These are phyloP conservation scores for Amblyteles armatorius DNA, from an alignment of 2,888 invertebrate species.

Conservation along the genomic window DNA sequence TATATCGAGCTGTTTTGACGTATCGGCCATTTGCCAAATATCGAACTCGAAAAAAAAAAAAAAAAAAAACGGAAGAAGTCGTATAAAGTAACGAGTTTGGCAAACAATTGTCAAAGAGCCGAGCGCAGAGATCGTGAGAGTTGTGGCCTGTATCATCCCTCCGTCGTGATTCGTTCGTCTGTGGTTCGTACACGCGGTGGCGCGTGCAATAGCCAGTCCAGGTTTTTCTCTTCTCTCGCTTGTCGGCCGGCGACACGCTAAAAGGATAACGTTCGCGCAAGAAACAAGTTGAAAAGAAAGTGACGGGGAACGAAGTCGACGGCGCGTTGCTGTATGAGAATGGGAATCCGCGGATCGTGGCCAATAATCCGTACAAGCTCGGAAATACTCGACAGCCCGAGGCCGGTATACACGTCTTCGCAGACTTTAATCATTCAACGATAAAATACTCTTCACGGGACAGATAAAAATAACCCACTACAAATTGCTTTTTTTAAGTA, in stretches of 20 bases:
- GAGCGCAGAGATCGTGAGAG: constrained; percentile 48
- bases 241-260: constrained; percentile 46
- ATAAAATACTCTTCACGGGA: constrained; percentile 17
- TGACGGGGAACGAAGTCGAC: constrained; percentile 46
- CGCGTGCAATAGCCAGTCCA: constrained; percentile 43
- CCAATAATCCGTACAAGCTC: constrained; percentile 47
- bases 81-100: constrained; percentile 18
- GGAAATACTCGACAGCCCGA: constrained; percentile 33
- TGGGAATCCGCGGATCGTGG: constrained; percentile 36
- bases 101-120: constrained; percentile 40
- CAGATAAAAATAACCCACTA: not conserved
- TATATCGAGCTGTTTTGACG: not conserved
- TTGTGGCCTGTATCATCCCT: constrained; percentile 36
- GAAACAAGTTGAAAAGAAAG: constrained; percentile 54
- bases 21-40: not conserved
- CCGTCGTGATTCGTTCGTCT: constrained; percentile 59
- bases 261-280: constrained; percentile 58
- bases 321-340: constrained; percentile 23
- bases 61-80: not conserved
- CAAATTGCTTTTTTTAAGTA: not conserved
- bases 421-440: constrained; percentile 45
- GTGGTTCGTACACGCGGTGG: constrained; percentile 20
- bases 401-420: constrained; percentile 29
- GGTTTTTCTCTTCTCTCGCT: constrained; percentile 35
- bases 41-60: not conserved